Base-by-base conservation (phyloP, 2,797 vertebrate genomes). In the Mus minutoides region DNA sequence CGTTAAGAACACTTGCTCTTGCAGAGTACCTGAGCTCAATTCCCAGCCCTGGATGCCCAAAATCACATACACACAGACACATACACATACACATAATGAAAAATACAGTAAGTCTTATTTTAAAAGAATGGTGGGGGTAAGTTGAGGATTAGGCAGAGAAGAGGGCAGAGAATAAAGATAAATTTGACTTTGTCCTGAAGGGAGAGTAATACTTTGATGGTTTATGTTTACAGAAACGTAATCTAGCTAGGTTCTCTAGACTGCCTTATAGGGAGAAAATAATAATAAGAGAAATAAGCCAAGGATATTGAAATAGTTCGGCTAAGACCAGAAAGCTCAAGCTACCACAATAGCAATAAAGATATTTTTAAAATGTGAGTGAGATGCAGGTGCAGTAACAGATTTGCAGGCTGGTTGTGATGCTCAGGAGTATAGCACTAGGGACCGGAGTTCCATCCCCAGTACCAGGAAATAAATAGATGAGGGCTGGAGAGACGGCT, bases 251-350 rank as follows among this genome's bases (percentile, higher is more conserved):
- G 69, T 78, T 93, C 82, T 86, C 77, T 7, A 58, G 52, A 73
- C 49, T 69, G 54, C 29, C 34, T 34, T 49, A 62, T 69, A 75
- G 75, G 75, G 26, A 91, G 58, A 94, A 96, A 90, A 78, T 56
- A 89, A 83, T 43, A 90, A 86, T 46, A 93, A 52, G 37, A 43
- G 69, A 91, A 92, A 82, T 37, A 75, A 62, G 14, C 21, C 69
- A 85, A 75, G n/a, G 49, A 34, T 21, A 2, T 21, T 83, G 77
- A 64, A 91, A 79, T 14, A 62, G 60, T n/a, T 87, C 56, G 19
- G 37, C 43, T 34, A 52, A 92, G n/a, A 62, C 31, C 49, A 24
- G 40, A 79, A 37, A 58, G 52, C 34, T 46, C 77, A 46, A 37
- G 34, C 46, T 13, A 56, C 22, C 71, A 21, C 37, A 31, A 40